These are phyloP conservation scores for Cheilosia pagana DNA, from an alignment of 2,888 invertebrate species.

Conservation along the genomic window DNA sequence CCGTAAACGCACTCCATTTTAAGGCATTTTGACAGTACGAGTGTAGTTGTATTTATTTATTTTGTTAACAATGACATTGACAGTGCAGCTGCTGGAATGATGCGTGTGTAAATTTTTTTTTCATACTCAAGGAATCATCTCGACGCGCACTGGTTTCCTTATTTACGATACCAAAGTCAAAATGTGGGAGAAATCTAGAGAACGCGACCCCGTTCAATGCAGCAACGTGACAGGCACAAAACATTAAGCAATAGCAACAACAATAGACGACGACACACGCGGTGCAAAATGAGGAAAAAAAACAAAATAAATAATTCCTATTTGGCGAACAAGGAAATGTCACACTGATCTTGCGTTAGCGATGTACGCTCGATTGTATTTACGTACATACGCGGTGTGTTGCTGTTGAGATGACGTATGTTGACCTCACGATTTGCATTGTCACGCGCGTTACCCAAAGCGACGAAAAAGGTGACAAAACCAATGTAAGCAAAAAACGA, in stretches of 20 bases:
- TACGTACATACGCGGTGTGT: slow-evolving; percentile 1
- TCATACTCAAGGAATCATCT: slow-evolving; percentile 32
- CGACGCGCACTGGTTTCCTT: slow-evolving; percentile 58
- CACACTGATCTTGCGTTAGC: slow-evolving; percentile 71
- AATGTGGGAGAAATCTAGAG: slow-evolving; percentile 70
- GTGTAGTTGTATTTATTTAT: slow-evolving; percentile 16
- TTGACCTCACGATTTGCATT: slow-evolving; percentile 74
- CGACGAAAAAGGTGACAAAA: slow-evolving; percentile 26
- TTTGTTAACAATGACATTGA: slow-evolving; percentile 40
- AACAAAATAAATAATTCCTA: slow-evolving; percentile 25
- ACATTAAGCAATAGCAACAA: slow-evolving; percentile 30
- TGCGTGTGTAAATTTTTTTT: slow-evolving; percentile 48
- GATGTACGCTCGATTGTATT: slow-evolving; percentile 37
- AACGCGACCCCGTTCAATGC: slow-evolving; percentile 64
- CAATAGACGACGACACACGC: slow-evolving; percentile 44
- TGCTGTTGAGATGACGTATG: slow-evolving; percentile 55
- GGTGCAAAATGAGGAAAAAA: slow-evolving; percentile 2
- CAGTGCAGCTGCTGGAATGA: slow-evolving; percentile 43
- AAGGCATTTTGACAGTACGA: slow-evolving; percentile 52
- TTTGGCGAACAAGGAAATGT: slow-evolving; percentile 73
- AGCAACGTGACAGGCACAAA: slow-evolving; percentile 59
- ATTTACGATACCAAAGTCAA: slow-evolving; percentile 67
- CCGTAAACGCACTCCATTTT: slow-evolving; percentile 47
- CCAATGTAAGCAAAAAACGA: slow-evolving; percentile 1
- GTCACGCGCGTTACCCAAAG: slow-evolving; percentile 64